Evolutionary conservation across 2,888 invertebrate genomes (phyloP).

Genomic region (Sepioteuthis lessoniana): DNA sequence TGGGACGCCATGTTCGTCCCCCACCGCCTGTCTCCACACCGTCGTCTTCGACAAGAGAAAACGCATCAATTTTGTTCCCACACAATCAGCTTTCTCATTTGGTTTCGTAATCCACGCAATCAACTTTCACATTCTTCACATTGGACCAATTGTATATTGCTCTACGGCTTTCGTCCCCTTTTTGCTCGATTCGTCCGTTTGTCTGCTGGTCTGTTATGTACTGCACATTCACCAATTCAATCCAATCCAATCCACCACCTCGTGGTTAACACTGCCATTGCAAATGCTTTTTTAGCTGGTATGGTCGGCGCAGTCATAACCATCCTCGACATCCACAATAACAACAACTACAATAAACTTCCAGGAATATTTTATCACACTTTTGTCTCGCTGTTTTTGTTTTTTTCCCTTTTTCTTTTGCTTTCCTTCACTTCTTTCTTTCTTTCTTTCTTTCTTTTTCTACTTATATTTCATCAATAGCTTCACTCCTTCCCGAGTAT

Average conservation of each 20-base stretch:
- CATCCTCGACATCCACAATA: background rate
- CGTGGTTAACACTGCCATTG: too few relatives aligned
- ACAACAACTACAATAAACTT: background rate
- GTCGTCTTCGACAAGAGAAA: background rate
- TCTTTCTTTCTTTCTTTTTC: background rate
- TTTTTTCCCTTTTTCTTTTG: background rate
- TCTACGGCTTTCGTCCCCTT: background rate
- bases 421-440: background rate
- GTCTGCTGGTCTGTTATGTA: background rate
- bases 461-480: background rate
- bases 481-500: background rate
- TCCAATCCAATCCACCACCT: too few relatives aligned
- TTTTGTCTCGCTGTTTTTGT: background rate
- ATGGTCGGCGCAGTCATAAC: background rate
- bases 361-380: background rate
- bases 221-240: background rate
- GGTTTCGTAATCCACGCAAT: constrained; percentile 20
- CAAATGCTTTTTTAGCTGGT: background rate
- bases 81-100: constrained; percentile 25
- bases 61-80: background rate
- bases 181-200: background rate
- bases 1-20: background rate
- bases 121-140: background rate
- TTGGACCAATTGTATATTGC: background rate
- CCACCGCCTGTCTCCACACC: background rate